Base-by-base conservation (phyloP, 2,113 vertebrate genomes). In the Circaetus cinerascens region DNA sequence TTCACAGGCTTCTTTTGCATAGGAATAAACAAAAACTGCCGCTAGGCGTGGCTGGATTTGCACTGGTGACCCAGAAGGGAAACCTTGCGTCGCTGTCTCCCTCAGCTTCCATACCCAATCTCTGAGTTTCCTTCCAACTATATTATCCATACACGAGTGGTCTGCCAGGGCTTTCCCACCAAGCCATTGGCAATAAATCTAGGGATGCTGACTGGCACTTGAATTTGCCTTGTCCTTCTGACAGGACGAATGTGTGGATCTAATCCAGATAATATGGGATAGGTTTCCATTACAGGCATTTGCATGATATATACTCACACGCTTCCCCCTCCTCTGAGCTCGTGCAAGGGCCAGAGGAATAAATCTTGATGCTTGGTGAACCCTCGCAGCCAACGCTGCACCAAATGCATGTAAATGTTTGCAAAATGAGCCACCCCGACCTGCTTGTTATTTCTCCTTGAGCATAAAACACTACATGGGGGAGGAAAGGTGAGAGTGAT, bases 311-410 rank as follows among this genome's bases (percentile, higher is more conserved):
- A 85, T 66, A 48, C 48, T 81, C 81, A 30, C n/a, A 23, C 38
- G 0, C n/a, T 48, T 78, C n/a, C 22, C 43, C 41, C n/a, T 91
- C 32, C 63, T 72, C 62, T 40, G 46, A 68, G 59, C 67, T 77
- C 8, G 0, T 73, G 29, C 30, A 60, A 95, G 87, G 88, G 72
- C 43, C 27, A 4, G 81, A 63, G 79, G 46, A 79, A 95, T 95
- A 95, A 96, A 97, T 95, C 92, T 87, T 66, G 43, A 21, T 29
- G 82, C 80, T 73, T 69, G 57, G 83, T 71, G 92, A 95, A 77
- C 71, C 27, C 51, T 74, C 0, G 0, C 45, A 87, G 62, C 16
- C 85, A 73, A 43, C 0, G 2, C n/a, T 11, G 67, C 78, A 34
- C 50, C 59, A 30, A 84, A 72, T 3, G 62, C 69, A 63, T 1